These are phyloP conservation scores for Bubo bubo DNA, from an alignment of 2,113 vertebrate genomes.

Conservation along the genomic window DNA sequence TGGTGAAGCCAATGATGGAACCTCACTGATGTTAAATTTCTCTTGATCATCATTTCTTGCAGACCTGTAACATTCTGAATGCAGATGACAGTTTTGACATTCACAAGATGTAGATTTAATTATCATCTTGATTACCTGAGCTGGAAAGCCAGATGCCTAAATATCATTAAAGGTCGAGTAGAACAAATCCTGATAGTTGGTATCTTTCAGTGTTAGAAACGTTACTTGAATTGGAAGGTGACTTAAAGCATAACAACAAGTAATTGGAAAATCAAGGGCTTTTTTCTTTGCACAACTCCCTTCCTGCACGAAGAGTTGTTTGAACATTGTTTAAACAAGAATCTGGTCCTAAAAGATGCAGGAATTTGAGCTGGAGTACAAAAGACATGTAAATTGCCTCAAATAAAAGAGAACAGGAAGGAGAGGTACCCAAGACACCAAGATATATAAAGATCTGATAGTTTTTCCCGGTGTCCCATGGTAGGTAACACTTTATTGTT, in stretches of 20 bases:
- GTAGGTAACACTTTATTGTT: not conserved
- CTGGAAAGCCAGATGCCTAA: constrained; percentile 70
- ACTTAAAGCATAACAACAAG: not conserved
- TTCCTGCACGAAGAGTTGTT: not conserved
- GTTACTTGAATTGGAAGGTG: not conserved
- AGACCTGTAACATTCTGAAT: constrained; percentile 56
- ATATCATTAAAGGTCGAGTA: constrained; percentile 71
- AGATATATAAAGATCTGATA: not conserved
- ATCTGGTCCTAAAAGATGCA: not conserved
- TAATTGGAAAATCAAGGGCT: not conserved
- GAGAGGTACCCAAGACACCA: not conserved
- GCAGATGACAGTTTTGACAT: constrained; percentile 73
- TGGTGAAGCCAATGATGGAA: not conserved
- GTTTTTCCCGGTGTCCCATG: not conserved
- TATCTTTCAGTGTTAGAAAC: constrained; percentile 16
- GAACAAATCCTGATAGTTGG: constrained; percentile 55
- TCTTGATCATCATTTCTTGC: constrained; percentile 53
- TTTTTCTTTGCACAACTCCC: not conserved
- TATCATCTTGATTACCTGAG: constrained; percentile 67
- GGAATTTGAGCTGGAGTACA: not conserved
- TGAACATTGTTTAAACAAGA: not conserved
- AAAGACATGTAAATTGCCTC: not conserved
- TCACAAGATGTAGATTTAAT: constrained; percentile 69
- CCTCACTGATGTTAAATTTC: not conserved
- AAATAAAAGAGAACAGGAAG: not conserved